Evolutionary conservation across 2,113 vertebrate species (phyloP).

Genomic region (Notarius quadriscutis): DNA sequence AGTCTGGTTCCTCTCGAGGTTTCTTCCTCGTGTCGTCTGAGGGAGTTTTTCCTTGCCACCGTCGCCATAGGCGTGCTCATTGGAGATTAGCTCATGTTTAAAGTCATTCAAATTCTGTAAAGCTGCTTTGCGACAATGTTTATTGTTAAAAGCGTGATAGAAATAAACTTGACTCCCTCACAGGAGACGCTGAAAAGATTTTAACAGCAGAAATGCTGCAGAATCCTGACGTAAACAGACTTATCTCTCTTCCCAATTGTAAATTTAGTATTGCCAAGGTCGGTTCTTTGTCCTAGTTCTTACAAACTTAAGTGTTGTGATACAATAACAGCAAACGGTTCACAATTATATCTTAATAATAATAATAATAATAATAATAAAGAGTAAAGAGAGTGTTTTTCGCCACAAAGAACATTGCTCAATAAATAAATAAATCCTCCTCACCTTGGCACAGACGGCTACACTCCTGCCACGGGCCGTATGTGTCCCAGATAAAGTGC

Average conservation of each 20-base stretch:
- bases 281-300: neutral
- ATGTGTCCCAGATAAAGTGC: slow-evolving; percentile 91
- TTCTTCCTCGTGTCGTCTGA: no score
- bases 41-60: no score
- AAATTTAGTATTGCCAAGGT: neutral
- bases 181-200: neutral
- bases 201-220: neutral
- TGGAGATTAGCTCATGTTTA: no score
- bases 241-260: neutral
- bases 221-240: neutral
- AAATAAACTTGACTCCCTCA: no score
- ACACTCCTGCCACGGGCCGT: slow-evolving; percentile 95
- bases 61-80: no score
- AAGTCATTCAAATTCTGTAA: no score
- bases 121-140: no score
- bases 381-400: neutral
- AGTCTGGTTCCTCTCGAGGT: no score
- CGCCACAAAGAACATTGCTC: neutral
- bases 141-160: no score
- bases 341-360: neutral
- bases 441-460: slow-evolving; percentile 94
- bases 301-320: neutral
- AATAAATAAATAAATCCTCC: neutral
- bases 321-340: neutral
- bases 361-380: neutral